These are phyloP conservation scores for Lepeophtheirus nordmannii DNA, from an alignment of 2,888 invertebrate genomes.

Conservation along the genomic window DNA sequence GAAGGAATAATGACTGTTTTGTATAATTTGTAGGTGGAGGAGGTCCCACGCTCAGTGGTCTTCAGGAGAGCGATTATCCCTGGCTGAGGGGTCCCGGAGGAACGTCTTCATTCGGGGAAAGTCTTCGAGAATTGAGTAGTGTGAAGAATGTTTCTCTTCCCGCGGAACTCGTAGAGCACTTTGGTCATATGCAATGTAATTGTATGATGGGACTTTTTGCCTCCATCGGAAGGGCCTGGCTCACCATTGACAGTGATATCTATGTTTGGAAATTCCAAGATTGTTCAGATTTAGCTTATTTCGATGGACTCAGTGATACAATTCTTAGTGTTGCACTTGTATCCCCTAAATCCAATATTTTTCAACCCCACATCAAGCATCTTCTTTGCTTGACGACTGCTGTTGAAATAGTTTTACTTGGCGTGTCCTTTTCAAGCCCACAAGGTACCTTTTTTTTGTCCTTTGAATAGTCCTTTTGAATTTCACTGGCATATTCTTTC, in stretches of 20 bases:
- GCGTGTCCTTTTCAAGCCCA: constrained; percentile 42
- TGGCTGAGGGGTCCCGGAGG: constrained; percentile 50
- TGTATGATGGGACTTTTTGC: constrained; percentile 95
- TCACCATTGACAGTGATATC: constrained; percentile 91
- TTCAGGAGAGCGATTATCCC: constrained; percentile 80
- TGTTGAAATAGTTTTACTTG: constrained; percentile 76
- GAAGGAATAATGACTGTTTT: background rate
- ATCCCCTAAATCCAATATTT: constrained; percentile 66
- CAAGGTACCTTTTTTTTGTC: constrained; percentile 13
- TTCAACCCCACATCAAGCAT: constrained; percentile 76
- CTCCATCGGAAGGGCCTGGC: constrained; percentile 87
- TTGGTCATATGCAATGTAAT: constrained; percentile 84
- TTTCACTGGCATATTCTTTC: constrained; percentile 5
- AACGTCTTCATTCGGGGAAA: constrained; percentile 33
- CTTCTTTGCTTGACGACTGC: constrained; percentile 83
- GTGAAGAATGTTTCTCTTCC: constrained; percentile 74
- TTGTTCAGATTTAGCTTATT: constrained; percentile 83
- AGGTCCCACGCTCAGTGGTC: constrained; percentile 70
- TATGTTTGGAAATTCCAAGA: constrained; percentile 96
- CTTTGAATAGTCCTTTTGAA: background rate
- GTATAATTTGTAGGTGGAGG: constrained; percentile 31
- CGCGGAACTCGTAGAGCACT: constrained; percentile 83
- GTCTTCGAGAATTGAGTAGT: constrained; percentile 60
- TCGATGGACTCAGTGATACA: constrained; percentile 83
- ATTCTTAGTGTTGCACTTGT: constrained; percentile 84